Evolutionary conservation across 2,797 vertebrate genomes (phyloP).

Genomic region (Hippoglossus hippoglossus): DNA sequence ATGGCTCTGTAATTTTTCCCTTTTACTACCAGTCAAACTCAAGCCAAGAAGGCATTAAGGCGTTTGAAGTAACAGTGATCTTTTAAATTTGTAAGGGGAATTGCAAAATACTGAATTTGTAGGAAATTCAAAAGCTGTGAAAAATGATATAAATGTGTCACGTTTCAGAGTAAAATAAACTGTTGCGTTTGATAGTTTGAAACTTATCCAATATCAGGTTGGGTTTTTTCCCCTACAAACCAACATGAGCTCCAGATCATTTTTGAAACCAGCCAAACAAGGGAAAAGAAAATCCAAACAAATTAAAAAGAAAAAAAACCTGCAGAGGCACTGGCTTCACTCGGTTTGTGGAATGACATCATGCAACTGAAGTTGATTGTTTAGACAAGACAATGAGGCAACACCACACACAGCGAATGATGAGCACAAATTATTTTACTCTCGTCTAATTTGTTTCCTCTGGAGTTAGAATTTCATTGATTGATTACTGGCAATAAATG

Average conservation of each 20-base stretch:
- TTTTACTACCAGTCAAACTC: not conserved
- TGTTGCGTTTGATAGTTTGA: not conserved
- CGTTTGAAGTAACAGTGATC: not conserved
- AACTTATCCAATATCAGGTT: conserved; percentile 9
- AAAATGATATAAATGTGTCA: too few relatives aligned
- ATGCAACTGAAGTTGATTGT: conserved; percentile 4
- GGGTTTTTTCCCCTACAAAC: not conserved
- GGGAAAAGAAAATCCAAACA: conserved; percentile 7
- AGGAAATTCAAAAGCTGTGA: not conserved
- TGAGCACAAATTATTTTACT: not conserved
- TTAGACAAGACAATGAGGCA: conserved; percentile 5
- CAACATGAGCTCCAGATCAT: conserved; percentile 9
- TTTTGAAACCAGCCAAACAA: conserved; percentile 9
- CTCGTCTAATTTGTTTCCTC: too few relatives aligned
- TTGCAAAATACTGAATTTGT: not conserved
- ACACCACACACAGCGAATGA: not conserved
- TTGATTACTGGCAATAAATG: not conserved
- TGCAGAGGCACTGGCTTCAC: conserved; percentile 22
- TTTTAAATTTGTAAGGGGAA: not conserved
- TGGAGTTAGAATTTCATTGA: not conserved
- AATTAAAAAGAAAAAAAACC: conserved; percentile 6
- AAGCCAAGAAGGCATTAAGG: too few relatives aligned
- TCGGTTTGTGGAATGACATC: conserved; percentile 23
- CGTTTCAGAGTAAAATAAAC: too few relatives aligned
- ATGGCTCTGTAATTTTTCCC: not conserved